Conservation (phyloP, 2,113 vertebrate genomes). For the Xiphias gladius region DNA sequence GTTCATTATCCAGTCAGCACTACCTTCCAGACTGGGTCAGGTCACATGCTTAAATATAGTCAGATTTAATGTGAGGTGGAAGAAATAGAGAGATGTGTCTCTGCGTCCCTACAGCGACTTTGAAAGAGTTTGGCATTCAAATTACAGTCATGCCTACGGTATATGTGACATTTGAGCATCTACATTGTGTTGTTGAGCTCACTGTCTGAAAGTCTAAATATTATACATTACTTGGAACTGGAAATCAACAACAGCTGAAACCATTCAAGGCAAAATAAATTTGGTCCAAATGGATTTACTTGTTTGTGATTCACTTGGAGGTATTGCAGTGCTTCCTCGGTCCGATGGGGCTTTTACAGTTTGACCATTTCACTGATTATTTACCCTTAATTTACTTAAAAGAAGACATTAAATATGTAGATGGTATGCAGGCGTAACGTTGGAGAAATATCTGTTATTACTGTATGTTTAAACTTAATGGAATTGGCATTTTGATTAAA, state of each 20-base stretch:
- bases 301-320: neutral
- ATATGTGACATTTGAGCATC: conserved; percentile 8
- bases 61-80: conserved; percentile 11
- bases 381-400: neutral
- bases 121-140: conserved; percentile 9
- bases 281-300: no score
- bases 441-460: neutral
- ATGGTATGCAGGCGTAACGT: neutral
- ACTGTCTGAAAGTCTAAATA: neutral
- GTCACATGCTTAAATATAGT: conserved; percentile 38
- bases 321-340: neutral
- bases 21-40: conserved; percentile 4
- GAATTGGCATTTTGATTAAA: neutral
- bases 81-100: neutral
- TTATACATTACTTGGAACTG: neutral
- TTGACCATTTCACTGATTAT: neutral
- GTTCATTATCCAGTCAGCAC: conserved; percentile 56
- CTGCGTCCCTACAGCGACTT: neutral
- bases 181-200: neutral
- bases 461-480: no score
- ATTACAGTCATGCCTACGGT: neutral
- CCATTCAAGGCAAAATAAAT: neutral
- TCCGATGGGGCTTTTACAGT: neutral
- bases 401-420: neutral
- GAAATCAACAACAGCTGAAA: conserved; percentile 20